A percentile compares a stretch with the other conserved stretches of the same genome.
phyloP scores from a whole-genome alignment of 2,888 invertebrate species.

The Phyllotreta cruciferae region DNA sequence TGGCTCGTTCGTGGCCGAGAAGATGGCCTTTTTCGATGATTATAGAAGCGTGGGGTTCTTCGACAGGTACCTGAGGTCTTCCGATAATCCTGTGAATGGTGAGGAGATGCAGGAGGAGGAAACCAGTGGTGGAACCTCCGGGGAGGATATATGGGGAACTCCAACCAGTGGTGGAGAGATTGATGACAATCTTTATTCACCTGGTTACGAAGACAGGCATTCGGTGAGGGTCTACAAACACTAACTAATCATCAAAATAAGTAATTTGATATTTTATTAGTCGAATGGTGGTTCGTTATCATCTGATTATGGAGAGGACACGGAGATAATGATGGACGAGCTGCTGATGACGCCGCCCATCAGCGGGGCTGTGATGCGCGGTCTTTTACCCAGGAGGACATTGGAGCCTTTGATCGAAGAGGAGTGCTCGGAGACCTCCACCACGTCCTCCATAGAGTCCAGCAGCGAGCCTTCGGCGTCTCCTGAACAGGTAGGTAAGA shows the following conservation, averaged over 20 bases:
- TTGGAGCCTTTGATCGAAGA: conserved; percentile 85
- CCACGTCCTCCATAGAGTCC: conserved; percentile 52
- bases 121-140: conserved; percentile 83
- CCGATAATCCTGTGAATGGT: conserved; percentile 56
- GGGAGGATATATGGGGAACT: conserved; percentile 89
- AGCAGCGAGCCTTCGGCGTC: conserved; percentile 54
- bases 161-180: conserved; percentile 86
- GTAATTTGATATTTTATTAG: conserved; percentile 37
- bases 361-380: conserved; percentile 74
- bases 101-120: conserved; percentile 73
- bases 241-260: conserved; percentile 8
- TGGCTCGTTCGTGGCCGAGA: conserved; percentile 82
- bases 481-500: conserved; percentile 59
- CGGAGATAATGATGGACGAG: conserved; percentile 84
- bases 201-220: conserved; percentile 70
- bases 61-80: conserved; percentile 67
- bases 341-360: conserved; percentile 79
- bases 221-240: conserved; percentile 51
- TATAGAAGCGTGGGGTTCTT: conserved; percentile 57
- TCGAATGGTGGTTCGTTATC: conserved; percentile 60
- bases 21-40: conserved; percentile 73
- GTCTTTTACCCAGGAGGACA: conserved; percentile 75
- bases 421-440: conserved; percentile 74
- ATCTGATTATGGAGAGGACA: conserved; percentile 77
- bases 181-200: conserved; percentile 70